These are phyloP conservation scores for Campylomormyrus numenius DNA, from an alignment of 2,113 vertebrate species.

Conservation along the genomic window DNA sequence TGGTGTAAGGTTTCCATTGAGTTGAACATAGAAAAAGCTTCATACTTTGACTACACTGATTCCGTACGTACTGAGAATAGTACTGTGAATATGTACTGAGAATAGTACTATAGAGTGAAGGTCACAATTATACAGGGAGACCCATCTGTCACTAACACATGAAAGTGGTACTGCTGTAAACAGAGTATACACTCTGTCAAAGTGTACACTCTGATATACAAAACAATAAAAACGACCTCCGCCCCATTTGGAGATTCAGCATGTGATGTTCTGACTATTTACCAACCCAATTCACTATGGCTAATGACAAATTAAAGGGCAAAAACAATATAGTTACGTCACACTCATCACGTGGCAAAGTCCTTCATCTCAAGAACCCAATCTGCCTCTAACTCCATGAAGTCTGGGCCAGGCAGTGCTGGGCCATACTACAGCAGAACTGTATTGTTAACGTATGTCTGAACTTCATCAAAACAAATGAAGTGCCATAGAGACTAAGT, in stretches of 20 bases:
- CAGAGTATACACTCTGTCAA: slow-evolving; percentile 8
- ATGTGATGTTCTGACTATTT: slow-evolving; percentile 6
- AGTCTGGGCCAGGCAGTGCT: not conserved
- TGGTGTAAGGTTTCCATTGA: not conserved
- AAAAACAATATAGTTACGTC: slow-evolving; percentile 14
- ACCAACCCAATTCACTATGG: not conserved
- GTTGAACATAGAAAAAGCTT: slow-evolving; percentile 10
- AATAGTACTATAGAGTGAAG: not conserved
- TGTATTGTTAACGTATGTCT: not conserved
- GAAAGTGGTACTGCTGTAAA: slow-evolving; percentile 22
- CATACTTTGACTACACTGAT: not conserved
- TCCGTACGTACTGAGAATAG: slow-evolving; percentile 4
- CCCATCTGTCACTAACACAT: slow-evolving; percentile 10
- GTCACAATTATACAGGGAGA: slow-evolving; percentile 11
- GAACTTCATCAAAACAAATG: not conserved
- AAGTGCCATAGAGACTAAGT: not conserved
- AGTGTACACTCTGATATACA: not conserved
- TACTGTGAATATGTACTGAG: slow-evolving; percentile 8
- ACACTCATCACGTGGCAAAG: slow-evolving; percentile 7
- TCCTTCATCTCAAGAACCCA: not conserved
- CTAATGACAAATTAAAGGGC: not conserved
- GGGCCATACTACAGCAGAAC: not conserved
- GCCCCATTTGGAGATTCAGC: not conserved
- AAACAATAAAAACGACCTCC: not conserved
- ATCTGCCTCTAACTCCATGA: not conserved